Evolutionary conservation across 1,140 invertebrate species (phyloP).

Genomic region (Doryteuthis pealeii): DNA sequence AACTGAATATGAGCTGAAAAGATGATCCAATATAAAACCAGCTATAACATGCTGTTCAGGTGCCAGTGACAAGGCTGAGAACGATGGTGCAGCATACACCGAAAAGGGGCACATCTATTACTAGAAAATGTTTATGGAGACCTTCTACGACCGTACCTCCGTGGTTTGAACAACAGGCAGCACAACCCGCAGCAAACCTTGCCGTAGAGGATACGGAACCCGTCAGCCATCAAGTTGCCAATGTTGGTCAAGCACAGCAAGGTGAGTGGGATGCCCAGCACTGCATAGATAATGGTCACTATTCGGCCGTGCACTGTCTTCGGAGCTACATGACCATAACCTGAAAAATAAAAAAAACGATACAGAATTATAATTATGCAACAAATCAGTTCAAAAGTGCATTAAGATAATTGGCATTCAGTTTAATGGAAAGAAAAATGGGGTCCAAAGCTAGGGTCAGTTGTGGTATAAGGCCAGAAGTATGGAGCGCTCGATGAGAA

Average conservation of each 20-base stretch:
- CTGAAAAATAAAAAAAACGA: slow-evolving; percentile 62
- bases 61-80: too few relatives aligned
- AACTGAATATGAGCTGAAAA: too few relatives aligned
- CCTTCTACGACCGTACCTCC: background rate
- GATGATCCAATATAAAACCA: too few relatives aligned
- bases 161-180: slow-evolving; percentile 15
- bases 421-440: too few relatives aligned
- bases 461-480: too few relatives aligned
- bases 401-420: too few relatives aligned
- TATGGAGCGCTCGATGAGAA: too few relatives aligned
- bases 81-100: background rate
- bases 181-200: slow-evolving; percentile 77
- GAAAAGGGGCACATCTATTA: too few relatives aligned
- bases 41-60: too few relatives aligned
- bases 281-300: slow-evolving; percentile 90
- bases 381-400: too few relatives aligned
- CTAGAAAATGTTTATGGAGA: too few relatives aligned
- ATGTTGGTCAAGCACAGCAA: slow-evolving; percentile 89
- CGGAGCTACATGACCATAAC: slow-evolving; percentile 92
- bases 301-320: slow-evolving; percentile 86
- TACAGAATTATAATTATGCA: background rate
- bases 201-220: slow-evolving; percentile 92
- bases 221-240: slow-evolving; percentile 91
- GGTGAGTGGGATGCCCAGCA: slow-evolving; percentile 96
- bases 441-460: too few relatives aligned